Conservation (phyloP, 2,113 vertebrate genomes). For the Monarcha castaneiventris region DNA sequence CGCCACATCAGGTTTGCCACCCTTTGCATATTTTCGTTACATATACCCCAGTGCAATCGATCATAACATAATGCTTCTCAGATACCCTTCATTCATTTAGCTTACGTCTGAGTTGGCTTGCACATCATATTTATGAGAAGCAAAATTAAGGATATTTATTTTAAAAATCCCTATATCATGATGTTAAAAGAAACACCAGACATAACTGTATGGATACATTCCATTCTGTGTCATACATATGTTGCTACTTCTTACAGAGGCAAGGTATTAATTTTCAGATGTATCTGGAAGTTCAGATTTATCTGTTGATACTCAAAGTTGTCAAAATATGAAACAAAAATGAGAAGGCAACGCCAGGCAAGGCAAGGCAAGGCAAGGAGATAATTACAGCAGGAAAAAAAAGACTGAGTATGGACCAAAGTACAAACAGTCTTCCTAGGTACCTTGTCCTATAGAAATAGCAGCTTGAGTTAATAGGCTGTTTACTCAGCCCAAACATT, state of each 20-base stretch:
- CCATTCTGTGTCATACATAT: not conserved
- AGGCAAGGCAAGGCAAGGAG: no score
- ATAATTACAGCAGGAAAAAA: not conserved
- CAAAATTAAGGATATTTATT: not conserved
- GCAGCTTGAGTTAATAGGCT: not conserved
- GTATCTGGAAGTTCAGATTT: not conserved
- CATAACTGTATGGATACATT: not conserved
- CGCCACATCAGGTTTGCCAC: not conserved
- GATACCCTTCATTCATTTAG: not conserved
- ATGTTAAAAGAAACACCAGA: not conserved
- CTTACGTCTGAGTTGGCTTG: not conserved
- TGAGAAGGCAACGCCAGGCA: fast-evolving
- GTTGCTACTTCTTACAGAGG: not conserved
- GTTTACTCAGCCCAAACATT: not conserved
- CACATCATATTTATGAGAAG: not conserved
- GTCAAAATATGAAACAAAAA: not conserved
- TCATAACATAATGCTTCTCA: not conserved
- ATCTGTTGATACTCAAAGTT: not conserved
- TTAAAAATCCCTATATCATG: not conserved
- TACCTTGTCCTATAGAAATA: not conserved
- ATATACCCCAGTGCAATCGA: not conserved
- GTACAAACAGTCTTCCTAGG: not conserved
- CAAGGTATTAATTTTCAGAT: not conserved
- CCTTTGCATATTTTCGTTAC: not conserved
- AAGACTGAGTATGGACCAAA: not conserved